Conservation (phyloP, 1,140 invertebrate species). For the Drosophila bocqueti region DNA sequence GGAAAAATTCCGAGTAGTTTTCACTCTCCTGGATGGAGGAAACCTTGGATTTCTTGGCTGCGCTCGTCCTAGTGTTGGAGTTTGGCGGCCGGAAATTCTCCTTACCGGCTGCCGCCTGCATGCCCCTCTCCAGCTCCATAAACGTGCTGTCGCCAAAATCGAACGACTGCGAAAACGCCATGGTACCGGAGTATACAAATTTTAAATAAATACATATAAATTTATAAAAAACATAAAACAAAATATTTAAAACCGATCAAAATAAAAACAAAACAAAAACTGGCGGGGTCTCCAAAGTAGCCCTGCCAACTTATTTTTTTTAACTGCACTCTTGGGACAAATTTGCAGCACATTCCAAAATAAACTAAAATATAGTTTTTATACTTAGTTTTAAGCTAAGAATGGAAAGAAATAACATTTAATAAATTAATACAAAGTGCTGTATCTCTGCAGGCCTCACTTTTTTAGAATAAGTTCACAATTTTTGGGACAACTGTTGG, state of each 20-base stretch:
- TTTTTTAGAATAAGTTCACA: neutral
- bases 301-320: slow-evolving; percentile 20
- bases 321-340: too few relatives aligned
- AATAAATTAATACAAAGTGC: too few relatives aligned
- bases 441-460: too few relatives aligned
- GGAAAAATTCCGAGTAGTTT: slow-evolving; percentile 64
- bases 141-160: slow-evolving; percentile 78
- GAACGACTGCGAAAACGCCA: slow-evolving; percentile 81
- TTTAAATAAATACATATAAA: slow-evolving; percentile 4
- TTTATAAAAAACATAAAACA: neutral
- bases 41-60: neutral
- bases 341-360: neutral
- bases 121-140: slow-evolving; percentile 63
- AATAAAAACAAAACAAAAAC: slow-evolving; percentile 21
- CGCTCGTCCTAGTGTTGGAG: slow-evolving; percentile 29
- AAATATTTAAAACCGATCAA: slow-evolving; percentile 8
- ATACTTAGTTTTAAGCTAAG: too few relatives aligned
- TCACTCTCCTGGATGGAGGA: slow-evolving; percentile 27
- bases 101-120: slow-evolving; percentile 24
- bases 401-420: too few relatives aligned
- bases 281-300: neutral
- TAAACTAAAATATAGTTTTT: neutral
- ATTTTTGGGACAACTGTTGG: slow-evolving; percentile 23
- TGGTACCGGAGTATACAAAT: slow-evolving; percentile 4
- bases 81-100: slow-evolving; percentile 19